phyloP scores from a whole-genome alignment of 2,888 invertebrate species.

The Mantis religiosa region DNA sequence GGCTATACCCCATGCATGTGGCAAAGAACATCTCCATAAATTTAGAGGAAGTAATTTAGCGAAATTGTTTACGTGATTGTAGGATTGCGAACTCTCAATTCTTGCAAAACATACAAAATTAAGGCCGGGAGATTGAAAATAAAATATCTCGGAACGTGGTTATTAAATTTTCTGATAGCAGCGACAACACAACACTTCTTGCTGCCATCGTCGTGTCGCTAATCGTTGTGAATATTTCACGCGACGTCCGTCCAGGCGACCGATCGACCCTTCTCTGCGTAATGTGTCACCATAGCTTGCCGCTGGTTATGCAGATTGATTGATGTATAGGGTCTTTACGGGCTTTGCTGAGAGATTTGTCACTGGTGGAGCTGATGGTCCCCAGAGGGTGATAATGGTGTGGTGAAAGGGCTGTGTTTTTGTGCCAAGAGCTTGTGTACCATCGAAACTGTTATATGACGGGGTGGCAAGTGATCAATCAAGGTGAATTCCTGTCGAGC shows the following conservation, averaged over 20 bases:
- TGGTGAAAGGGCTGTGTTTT: conserved; percentile 15
- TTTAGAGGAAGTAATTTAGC: too few species aligned
- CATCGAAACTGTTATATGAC: conserved; percentile 17
- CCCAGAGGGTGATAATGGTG: conserved; percentile 26
- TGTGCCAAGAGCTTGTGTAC: conserved; percentile 3
- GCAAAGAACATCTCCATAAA: too few species aligned
- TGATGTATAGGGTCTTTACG: conserved; percentile 28
- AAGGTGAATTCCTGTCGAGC: conserved; percentile 22
- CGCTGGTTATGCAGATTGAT: conserved; percentile 21
- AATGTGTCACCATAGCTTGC: neutral
- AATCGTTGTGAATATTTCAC: conserved; percentile 18
- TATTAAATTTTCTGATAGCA: too few species aligned
- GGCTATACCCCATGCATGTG: too few species aligned
- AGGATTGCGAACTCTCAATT: too few species aligned
- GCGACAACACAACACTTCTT: neutral
- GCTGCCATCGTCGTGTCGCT: neutral
- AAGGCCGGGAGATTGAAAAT: neutral
- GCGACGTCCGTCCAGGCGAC: neutral
- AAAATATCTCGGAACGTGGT: too few species aligned
- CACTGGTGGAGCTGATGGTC: conserved; percentile 17
- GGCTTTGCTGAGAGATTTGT: conserved; percentile 28
- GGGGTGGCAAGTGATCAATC: conserved; percentile 25
- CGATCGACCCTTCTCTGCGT: neutral
- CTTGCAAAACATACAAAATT: too few species aligned
- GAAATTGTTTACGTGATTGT: too few species aligned